A percentile compares a stretch with the other conserved stretches of the same genome.
Conservation (phyloP, 2,113 vertebrate genomes). For the Oreotrochilus melanogaster region DNA sequence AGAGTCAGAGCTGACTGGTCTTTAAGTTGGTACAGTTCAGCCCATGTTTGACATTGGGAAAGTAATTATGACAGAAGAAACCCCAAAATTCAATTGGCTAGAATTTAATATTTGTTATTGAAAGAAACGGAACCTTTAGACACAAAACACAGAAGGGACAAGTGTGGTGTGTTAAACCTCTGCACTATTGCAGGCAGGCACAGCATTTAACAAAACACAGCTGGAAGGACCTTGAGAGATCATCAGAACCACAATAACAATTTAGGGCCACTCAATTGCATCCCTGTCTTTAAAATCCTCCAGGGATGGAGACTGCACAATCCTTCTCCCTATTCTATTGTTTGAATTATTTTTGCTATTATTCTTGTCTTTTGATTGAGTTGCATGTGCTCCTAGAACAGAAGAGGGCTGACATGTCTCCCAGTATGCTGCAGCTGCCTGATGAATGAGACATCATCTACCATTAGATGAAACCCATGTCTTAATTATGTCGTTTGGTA, state of each 20-base stretch:
- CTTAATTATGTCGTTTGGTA: background rate
- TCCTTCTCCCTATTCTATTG: background rate
- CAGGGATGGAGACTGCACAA: too few relatives aligned
- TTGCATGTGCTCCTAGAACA: background rate
- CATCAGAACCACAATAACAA: background rate
- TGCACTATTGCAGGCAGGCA: background rate
- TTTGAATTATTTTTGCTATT: background rate
- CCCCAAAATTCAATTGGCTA: background rate
- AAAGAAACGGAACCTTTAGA: background rate
- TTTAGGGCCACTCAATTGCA: background rate
- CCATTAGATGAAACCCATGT: background rate
- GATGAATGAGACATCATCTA: background rate
- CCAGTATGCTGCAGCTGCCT: background rate
- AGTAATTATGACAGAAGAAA: background rate
- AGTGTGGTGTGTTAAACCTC: background rate
- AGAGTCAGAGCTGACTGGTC: background rate
- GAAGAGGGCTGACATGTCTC: background rate
- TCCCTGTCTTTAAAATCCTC: background rate
- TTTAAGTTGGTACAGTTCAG: background rate
- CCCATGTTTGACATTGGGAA: background rate
- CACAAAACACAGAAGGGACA: background rate
- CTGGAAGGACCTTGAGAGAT: background rate
- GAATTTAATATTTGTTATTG: background rate
- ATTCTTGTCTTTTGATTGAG: background rate
- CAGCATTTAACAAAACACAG: background rate